A percentile compares a stretch with the other conserved stretches of the same genome.
Conservation (phyloP, 2,113 vertebrate species). For the human (Homo sapiens) region DNA sequence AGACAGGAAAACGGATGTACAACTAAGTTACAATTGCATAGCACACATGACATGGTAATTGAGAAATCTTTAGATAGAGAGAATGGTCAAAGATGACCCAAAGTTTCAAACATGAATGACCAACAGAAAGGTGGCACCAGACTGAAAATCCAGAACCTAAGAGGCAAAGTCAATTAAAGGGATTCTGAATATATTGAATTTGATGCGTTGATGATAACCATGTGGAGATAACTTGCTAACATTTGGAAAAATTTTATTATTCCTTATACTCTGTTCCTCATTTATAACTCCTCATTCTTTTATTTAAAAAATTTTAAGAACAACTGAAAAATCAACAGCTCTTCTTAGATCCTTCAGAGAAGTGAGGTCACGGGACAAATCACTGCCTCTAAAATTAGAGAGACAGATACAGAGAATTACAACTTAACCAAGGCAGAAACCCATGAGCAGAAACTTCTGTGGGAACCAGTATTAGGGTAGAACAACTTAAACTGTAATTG, state of each 20-base stretch:
- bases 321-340: not conserved
- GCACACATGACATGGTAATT: not conserved
- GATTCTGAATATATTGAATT: not conserved
- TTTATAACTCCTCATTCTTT: conserved; percentile 11
- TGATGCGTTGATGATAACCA: not conserved
- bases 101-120: not conserved
- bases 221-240: not conserved
- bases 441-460: not conserved
- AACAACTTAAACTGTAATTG: not conserved
- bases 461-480: not conserved
- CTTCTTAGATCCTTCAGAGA: not conserved
- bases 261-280: not conserved
- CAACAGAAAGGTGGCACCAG: not conserved
- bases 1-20: not conserved
- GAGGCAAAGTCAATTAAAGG: not conserved
- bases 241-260: conserved; percentile 22
- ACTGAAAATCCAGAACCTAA: not conserved
- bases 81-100: not conserved
- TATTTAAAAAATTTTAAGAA: not conserved
- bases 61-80: not conserved
- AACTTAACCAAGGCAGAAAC: not conserved
- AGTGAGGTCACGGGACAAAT: not conserved
- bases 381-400: not conserved
- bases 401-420: not conserved
- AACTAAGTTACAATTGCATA: not conserved